A percentile compares a stretch with the other conserved stretches of the same genome.
These are phyloP conservation scores for Macrosteles quadrilineatus DNA, from an alignment of 1,140 invertebrate genomes.

Conservation along the genomic window DNA sequence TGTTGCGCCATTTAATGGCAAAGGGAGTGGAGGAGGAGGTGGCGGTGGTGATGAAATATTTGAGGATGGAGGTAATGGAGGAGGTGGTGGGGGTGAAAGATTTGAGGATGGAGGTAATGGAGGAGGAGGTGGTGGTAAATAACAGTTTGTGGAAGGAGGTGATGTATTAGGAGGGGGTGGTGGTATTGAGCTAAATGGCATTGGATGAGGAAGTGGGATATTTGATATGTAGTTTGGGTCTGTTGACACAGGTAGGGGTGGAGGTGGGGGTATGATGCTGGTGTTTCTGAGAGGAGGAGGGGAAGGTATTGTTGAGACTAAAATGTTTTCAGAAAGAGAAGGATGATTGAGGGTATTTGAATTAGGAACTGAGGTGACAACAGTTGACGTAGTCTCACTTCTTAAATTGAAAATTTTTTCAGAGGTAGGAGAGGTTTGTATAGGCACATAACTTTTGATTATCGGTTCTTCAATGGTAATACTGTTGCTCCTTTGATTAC, in stretches of 20 bases:
- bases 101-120: neutral
- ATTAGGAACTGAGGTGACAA: too few relatives aligned
- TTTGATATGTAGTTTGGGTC: neutral
- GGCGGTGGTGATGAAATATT: constrained; percentile 2
- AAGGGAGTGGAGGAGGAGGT: constrained; percentile 38
- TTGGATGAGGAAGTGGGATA: constrained; percentile 15
- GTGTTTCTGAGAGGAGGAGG: too few relatives aligned
- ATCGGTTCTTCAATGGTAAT: too few relatives aligned
- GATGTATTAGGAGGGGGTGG: constrained; percentile 40
- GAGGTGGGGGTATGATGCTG: neutral
- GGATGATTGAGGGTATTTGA: constrained; percentile 10
- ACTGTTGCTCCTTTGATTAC: too few relatives aligned
- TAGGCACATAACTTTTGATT: too few relatives aligned
- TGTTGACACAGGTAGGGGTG: neutral
- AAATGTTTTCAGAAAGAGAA: constrained; percentile 21
- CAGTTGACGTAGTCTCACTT: too few relatives aligned
- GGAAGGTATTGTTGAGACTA: neutral
- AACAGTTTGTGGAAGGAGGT: neutral
- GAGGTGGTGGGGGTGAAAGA: neutral
- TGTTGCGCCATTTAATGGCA: constrained; percentile 9
- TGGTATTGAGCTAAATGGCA: constrained; percentile 25
- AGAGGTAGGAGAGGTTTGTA: too few relatives aligned
- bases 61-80: constrained; percentile 32
- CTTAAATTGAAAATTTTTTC: neutral
- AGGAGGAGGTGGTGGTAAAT: constrained; percentile 26